phyloP scores from a whole-genome alignment of 2,888 invertebrate genomes.

The Apotomis betuletana region DNA sequence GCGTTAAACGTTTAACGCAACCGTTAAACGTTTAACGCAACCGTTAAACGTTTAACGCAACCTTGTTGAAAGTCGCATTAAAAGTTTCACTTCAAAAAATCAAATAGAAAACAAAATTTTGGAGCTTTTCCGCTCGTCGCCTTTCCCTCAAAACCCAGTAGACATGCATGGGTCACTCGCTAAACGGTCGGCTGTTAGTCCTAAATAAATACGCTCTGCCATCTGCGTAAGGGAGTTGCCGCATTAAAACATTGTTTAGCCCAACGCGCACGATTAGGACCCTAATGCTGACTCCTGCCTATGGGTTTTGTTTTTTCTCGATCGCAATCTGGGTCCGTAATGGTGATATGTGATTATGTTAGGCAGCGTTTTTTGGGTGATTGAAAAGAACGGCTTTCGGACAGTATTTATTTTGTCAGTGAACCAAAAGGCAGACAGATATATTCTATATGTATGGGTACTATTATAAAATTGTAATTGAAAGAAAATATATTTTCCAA shows the following conservation, averaged over 20 bases:
- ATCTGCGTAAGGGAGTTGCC: constrained; percentile 74
- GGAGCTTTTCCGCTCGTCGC: constrained; percentile 15
- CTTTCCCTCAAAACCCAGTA: constrained; percentile 43
- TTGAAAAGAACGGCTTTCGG: constrained; percentile 1
- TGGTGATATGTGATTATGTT: constrained; percentile 35
- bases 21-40: too few species aligned
- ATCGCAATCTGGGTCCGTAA: constrained; percentile 54
- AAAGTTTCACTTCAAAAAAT: too few species aligned
- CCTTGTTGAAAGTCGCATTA: too few species aligned
- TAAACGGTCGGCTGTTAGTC: constrained; percentile 80
- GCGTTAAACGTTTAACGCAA: too few species aligned
- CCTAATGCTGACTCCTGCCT: constrained; percentile 65
- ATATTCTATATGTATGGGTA: too few species aligned
- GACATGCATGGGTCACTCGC: constrained; percentile 59
- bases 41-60: too few species aligned
- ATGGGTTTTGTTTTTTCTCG: constrained; percentile 64
- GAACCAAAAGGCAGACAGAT: not conserved
- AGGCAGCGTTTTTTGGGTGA: constrained; percentile 9
- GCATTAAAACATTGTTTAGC: constrained; percentile 80
- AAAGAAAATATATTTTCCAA: too few species aligned
- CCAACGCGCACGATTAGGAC: constrained; percentile 75
- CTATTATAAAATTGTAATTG: too few species aligned
- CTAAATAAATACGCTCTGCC: constrained; percentile 79
- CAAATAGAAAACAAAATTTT: too few species aligned
- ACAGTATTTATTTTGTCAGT: not conserved